phyloP scores from a whole-genome alignment of 2,797 vertebrate genomes.

The Loris lydekkerianus region DNA sequence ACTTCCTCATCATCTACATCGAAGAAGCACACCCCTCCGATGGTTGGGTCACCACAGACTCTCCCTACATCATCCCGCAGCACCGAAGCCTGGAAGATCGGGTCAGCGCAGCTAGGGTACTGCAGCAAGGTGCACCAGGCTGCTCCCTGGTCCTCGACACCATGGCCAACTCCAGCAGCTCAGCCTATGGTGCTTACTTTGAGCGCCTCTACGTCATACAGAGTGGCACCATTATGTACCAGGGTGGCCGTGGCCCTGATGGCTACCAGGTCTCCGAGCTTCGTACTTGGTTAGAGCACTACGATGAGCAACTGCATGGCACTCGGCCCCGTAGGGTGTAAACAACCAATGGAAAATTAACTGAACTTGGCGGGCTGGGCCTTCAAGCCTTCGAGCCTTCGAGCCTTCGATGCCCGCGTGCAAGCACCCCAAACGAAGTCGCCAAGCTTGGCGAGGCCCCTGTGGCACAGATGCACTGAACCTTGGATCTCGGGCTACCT shows the following conservation, averaged over 20 bases:
- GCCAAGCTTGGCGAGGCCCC: not conserved
- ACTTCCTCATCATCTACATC: slow-evolving; percentile 98
- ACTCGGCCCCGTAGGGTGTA: slow-evolving; percentile 84
- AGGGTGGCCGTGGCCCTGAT: slow-evolving; percentile 97
- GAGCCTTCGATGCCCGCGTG: slow-evolving; percentile 41
- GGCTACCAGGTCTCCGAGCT: slow-evolving; percentile 98
- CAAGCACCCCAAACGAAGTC: not conserved
- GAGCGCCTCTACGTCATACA: slow-evolving; percentile 97
- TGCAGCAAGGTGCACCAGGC: slow-evolving; percentile 92
- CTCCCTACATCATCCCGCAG: slow-evolving; percentile 96
- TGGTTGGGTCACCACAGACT: slow-evolving; percentile 98
- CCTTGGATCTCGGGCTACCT: not conserved
- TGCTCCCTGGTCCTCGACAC: slow-evolving; percentile 96
- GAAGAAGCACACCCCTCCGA: slow-evolving; percentile 99
- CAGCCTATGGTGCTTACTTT: slow-evolving; percentile 98
- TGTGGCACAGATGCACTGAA: not conserved
- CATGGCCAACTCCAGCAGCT: slow-evolving; percentile 98
- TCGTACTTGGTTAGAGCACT: slow-evolving; percentile 94
- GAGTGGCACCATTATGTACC: slow-evolving; percentile 95
- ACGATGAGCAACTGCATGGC: slow-evolving; percentile 90
- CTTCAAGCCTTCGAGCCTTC: slow-evolving; percentile 24
- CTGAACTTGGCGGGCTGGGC: not conserved
- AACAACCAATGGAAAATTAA: not conserved
- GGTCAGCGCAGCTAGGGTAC: slow-evolving; percentile 94
- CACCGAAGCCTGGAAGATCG: slow-evolving; percentile 97